Evolutionary conservation across 2,797 vertebrate species (phyloP).

Genomic region (Syngnathus acus): DNA sequence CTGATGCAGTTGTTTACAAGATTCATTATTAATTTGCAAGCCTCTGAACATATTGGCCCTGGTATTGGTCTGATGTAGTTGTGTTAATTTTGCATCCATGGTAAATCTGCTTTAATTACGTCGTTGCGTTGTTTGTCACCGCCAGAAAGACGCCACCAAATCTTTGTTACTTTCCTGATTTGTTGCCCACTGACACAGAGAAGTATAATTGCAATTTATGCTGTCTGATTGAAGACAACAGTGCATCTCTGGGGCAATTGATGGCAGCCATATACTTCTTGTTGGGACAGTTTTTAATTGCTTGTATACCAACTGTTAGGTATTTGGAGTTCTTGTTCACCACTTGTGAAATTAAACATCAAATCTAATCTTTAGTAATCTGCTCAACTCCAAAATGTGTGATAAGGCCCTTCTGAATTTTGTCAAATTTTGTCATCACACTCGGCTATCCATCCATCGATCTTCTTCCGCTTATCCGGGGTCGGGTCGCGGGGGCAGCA

Average conservation of each 20-base stretch:
- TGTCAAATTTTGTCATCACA: not conserved
- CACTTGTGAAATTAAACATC: not conserved
- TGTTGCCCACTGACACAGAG: conserved; percentile 17
- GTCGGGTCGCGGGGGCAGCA: too few species aligned
- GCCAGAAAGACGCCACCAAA: conserved; percentile 22
- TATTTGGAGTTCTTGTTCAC: not conserved
- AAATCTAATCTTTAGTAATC: not conserved
- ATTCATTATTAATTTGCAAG: conserved; percentile 73
- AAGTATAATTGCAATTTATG: conserved; percentile 62
- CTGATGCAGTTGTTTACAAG: conserved; percentile 47
- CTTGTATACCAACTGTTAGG: not conserved
- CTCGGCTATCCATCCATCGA: too few species aligned
- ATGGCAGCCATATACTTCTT: conserved; percentile 37
- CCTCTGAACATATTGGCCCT: conserved; percentile 69
- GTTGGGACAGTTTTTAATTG: not conserved
- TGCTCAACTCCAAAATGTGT: not conserved
- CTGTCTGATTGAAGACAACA: conserved; percentile 49
- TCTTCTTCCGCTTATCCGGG: too few species aligned
- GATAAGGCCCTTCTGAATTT: not conserved
- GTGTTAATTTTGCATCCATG: conserved; percentile 63
- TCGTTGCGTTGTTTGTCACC: conserved; percentile 47
- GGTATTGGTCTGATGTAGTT: conserved; percentile 68
- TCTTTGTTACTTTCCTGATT: conserved; percentile 24
- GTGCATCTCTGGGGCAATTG: conserved; percentile 26
- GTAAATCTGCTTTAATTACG: conserved; percentile 72